phyloP scores from a whole-genome alignment of 1,140 invertebrate genomes.

The Drosophila lacertosa region DNA sequence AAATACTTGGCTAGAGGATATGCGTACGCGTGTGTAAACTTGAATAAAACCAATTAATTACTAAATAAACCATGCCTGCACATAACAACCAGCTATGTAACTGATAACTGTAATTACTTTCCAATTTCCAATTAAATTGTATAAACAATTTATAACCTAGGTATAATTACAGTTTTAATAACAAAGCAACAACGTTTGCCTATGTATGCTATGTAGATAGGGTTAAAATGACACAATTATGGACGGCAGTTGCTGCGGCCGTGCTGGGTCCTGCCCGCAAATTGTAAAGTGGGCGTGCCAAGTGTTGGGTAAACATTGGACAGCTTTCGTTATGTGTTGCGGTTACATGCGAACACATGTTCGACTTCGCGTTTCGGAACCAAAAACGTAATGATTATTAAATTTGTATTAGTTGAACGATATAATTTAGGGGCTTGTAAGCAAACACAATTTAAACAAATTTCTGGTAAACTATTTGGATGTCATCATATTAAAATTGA shows the following conservation, averaged over 20 bases:
- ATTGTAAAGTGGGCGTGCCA: constrained; percentile 69
- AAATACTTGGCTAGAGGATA: constrained; percentile 18
- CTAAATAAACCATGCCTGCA: constrained; percentile 54
- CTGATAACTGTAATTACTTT: constrained; percentile 64
- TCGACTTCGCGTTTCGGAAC: constrained; percentile 56
- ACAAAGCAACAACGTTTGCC: constrained; percentile 14
- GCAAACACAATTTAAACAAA: constrained; percentile 28
- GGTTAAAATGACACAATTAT: constrained; percentile 78
- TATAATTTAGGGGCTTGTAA: constrained; percentile 43
- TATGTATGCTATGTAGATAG: constrained; percentile 22
- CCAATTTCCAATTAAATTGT: constrained; percentile 74
- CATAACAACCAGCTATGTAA: constrained; percentile 50
- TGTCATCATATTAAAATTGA: constrained; percentile 43
- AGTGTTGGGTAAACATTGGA: constrained; percentile 75
- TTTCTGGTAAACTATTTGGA: constrained; percentile 35
- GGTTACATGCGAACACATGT: constrained; percentile 74
- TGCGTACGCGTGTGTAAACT: constrained; percentile 4
- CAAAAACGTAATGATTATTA: constrained; percentile 61
- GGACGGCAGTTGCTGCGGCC: constrained; percentile 8
- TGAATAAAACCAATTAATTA: constrained; percentile 57
- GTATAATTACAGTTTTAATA: constrained; percentile 60
- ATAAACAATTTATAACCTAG: constrained; percentile 67
- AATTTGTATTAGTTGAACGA: constrained; percentile 67
- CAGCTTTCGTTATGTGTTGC: constrained; percentile 65
- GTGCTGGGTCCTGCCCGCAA: constrained; percentile 34